Conservation (phyloP, 2,797 vertebrate species). For the Carcharodon carcharias region DNA sequence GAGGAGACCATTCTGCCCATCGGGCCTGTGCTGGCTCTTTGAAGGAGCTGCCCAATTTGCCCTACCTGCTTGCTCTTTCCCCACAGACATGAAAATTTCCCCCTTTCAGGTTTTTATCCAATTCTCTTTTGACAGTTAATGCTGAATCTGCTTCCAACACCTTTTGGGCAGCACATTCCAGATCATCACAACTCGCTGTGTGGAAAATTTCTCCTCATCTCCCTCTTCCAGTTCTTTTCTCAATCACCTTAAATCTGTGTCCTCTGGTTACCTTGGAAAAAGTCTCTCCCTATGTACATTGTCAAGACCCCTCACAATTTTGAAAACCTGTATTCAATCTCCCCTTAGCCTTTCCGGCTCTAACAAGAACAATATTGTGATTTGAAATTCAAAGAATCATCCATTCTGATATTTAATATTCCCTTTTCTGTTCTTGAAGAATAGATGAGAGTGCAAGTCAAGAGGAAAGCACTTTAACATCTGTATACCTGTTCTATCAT, state of each 20-base stretch:
- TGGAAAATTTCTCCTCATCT: neutral
- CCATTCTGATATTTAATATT: neutral
- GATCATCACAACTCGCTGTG: too few relatives aligned
- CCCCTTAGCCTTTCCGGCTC: neutral
- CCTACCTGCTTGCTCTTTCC: neutral
- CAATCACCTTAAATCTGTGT: neutral
- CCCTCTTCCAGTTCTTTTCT: neutral
- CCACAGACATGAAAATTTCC: neutral
- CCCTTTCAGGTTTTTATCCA: too few relatives aligned
- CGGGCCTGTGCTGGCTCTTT: neutral
- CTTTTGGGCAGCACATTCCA: too few relatives aligned
- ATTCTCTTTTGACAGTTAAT: too few relatives aligned
- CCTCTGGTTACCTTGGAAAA: neutral
- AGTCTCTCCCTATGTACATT: neutral
- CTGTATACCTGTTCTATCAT: neutral
- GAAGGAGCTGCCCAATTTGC: neutral
- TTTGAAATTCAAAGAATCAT: neutral
- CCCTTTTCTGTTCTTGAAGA: neutral
- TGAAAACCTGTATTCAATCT: neutral
- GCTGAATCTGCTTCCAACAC: too few relatives aligned
- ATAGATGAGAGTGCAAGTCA: neutral
- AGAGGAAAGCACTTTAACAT: neutral
- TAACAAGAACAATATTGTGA: neutral
- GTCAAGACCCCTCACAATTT: neutral
- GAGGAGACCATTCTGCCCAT: neutral